Conservation (phyloP, 1,140 invertebrate genomes). For the Yoshiicerus persimilis region DNA sequence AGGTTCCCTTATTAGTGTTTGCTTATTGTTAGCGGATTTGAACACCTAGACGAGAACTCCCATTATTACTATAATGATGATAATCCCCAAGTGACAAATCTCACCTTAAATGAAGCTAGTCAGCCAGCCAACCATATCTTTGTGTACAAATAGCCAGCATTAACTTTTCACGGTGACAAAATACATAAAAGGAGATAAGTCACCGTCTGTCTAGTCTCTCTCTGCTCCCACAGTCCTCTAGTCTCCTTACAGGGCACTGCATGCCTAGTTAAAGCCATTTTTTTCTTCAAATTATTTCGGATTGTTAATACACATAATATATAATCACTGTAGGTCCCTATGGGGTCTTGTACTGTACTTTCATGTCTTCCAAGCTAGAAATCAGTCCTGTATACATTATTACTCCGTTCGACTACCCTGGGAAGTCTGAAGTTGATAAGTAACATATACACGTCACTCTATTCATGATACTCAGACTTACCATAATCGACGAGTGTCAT, state of each 20-base stretch:
- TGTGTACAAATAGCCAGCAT: background rate
- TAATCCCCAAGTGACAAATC: conserved; percentile 7
- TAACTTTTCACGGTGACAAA: background rate
- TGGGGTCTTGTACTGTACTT: background rate
- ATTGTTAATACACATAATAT: background rate
- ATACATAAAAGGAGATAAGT: background rate
- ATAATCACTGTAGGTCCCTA: background rate
- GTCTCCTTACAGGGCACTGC: background rate
- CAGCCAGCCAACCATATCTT: background rate
- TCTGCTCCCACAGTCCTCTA: background rate
- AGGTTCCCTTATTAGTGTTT: background rate
- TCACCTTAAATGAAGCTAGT: background rate
- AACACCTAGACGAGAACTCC: background rate
- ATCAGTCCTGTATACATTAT: background rate
- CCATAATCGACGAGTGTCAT: background rate
- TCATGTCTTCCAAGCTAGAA: background rate
- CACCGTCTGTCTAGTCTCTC: background rate
- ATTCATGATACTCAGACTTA: background rate
- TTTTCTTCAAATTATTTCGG: background rate
- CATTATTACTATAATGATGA: background rate
- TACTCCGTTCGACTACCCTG: background rate
- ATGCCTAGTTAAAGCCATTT: background rate
- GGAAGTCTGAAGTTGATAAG: background rate
- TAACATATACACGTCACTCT: background rate
- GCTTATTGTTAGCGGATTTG: background rate